Conservation (phyloP, 2,888 invertebrate species). For the Calliopum simillimum region DNA sequence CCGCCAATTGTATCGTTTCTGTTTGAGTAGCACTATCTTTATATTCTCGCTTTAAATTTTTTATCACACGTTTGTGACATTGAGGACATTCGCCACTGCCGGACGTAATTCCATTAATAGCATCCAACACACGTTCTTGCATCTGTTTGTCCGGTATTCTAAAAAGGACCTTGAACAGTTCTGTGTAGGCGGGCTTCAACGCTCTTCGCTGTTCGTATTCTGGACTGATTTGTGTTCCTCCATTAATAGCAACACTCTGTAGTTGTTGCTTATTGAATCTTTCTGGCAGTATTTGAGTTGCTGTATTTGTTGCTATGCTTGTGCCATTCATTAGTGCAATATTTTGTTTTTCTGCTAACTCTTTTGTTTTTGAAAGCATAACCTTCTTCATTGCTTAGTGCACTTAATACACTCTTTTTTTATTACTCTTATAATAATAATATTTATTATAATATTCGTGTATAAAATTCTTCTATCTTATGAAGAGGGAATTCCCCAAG, state of each 20-base stretch:
- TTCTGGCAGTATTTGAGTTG: neutral
- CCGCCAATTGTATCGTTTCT: neutral
- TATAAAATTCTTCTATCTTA: too few relatives aligned
- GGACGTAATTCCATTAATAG: conserved; percentile 54
- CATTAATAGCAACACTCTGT: conserved; percentile 19
- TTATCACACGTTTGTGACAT: neutral
- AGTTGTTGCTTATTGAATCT: neutral
- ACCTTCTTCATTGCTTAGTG: neutral
- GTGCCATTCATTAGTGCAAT: neutral
- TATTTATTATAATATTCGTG: too few relatives aligned
- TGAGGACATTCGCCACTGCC: conserved; percentile 9
- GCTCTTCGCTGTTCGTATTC: conserved; percentile 53
- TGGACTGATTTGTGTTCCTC: conserved; percentile 13
- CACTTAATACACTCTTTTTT: neutral
- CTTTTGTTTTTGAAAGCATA: conserved; percentile 6
- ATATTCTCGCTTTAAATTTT: conserved; percentile 26
- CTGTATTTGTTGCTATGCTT: neutral
- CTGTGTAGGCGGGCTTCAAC: conserved; percentile 52
- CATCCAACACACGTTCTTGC: conserved; percentile 58
- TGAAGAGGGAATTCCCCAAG: too few relatives aligned
- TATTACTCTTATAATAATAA: too few relatives aligned
- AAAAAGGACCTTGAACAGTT: conserved; percentile 59
- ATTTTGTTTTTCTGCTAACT: neutral
- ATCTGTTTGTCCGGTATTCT: conserved; percentile 59
- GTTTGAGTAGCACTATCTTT: conserved; percentile 26